These are phyloP conservation scores for Prolemur simus DNA, from an alignment of 2,113 vertebrate species.

Conservation along the genomic window DNA sequence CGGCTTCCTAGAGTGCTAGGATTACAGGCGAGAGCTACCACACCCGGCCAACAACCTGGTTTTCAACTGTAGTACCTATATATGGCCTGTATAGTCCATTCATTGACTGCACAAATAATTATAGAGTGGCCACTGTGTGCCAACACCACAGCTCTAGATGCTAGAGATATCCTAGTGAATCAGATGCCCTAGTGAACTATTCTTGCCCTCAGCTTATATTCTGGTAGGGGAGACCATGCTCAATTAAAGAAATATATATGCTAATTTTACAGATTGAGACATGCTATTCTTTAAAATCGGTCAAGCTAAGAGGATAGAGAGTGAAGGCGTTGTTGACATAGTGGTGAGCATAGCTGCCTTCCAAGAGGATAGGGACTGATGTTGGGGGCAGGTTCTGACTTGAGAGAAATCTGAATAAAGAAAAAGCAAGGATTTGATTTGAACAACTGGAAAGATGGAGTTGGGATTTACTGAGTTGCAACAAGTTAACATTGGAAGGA, in stretches of 20 bases:
- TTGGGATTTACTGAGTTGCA: background rate
- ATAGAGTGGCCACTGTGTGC: background rate
- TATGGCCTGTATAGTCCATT: background rate
- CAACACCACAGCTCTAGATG: background rate
- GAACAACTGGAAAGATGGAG: background rate
- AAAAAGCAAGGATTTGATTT: background rate
- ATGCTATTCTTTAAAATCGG: background rate
- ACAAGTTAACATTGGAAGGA: background rate
- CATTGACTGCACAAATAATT: background rate
- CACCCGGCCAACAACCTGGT: background rate
- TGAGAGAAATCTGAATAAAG: background rate
- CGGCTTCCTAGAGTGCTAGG: too few relatives aligned
- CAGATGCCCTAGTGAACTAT: background rate
- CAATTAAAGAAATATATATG: background rate
- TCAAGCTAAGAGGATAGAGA: background rate
- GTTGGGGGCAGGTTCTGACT: background rate
- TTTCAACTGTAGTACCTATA: background rate
- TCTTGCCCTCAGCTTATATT: background rate
- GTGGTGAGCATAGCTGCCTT: constrained; percentile 88
- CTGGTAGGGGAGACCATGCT: background rate
- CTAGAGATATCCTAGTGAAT: background rate
- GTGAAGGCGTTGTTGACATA: too few relatives aligned
- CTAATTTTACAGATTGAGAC: background rate
- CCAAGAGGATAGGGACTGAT: constrained; percentile 57
- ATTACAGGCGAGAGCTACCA: too few relatives aligned